These are phyloP conservation scores for Callocephalon fimbriatum DNA, from an alignment of 2,113 vertebrate genomes.

Conservation along the genomic window DNA sequence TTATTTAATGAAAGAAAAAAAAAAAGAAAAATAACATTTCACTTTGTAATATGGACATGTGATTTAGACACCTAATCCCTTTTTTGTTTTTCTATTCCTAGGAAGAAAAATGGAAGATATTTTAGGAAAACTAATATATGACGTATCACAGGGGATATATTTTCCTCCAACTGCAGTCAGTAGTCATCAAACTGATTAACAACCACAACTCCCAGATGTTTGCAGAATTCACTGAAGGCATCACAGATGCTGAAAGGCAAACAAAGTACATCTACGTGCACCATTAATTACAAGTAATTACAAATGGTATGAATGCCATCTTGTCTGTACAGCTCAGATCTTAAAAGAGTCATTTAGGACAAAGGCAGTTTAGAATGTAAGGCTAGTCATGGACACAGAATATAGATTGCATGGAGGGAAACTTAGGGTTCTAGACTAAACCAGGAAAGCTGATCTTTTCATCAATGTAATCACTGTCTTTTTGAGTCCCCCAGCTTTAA, in stretches of 20 bases:
- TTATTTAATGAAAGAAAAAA: not conserved
- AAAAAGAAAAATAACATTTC: not conserved
- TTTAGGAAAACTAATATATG: not conserved
- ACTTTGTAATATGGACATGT: rapidly evolving
- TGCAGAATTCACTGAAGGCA: not conserved
- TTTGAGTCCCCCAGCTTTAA: not conserved
- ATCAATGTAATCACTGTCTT: not conserved
- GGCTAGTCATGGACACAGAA: not conserved
- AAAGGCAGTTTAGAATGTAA: not conserved
- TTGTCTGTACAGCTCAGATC: not conserved
- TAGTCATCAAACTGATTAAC: not conserved
- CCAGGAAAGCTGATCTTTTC: not conserved
- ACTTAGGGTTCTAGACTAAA: not conserved
- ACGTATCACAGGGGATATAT: not conserved
- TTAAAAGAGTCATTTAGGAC: not conserved
- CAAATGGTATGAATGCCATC: not conserved
- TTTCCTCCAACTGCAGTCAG: not conserved
- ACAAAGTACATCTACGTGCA: not conserved
- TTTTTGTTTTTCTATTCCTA: not conserved
- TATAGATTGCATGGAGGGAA: not conserved
- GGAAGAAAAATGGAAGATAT: not conserved
- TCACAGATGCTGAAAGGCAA: not conserved
- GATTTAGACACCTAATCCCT: not conserved
- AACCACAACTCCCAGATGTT: not conserved
- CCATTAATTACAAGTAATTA: not conserved